Conservation (phyloP, 2,888 invertebrate genomes). For the Heliothis peltigera region DNA sequence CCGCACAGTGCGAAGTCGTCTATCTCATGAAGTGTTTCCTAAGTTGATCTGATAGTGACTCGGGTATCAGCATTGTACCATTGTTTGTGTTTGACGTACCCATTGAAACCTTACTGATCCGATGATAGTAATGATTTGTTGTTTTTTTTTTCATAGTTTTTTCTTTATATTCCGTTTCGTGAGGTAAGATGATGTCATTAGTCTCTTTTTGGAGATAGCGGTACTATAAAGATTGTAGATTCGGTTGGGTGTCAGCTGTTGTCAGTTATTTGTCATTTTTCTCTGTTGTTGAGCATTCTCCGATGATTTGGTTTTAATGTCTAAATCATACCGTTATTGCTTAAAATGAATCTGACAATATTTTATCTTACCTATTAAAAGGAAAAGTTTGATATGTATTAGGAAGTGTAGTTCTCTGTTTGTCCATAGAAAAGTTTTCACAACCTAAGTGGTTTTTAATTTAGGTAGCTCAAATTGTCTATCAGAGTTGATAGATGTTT, state of each 20-base stretch:
- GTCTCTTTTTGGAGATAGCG: constrained; percentile 50
- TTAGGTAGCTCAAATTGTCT: too few species aligned
- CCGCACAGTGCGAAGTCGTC: constrained; percentile 53
- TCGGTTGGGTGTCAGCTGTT: constrained; percentile 44
- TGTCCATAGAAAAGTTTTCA: too few species aligned
- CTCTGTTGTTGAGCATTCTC: constrained; percentile 5
- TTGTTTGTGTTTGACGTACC: constrained; percentile 68
- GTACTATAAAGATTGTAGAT: constrained; percentile 47
- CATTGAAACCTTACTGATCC: constrained; percentile 65
- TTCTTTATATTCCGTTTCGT: constrained; percentile 58
- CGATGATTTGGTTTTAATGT: background rate
- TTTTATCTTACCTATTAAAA: too few species aligned
- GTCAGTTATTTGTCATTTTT: constrained; percentile 42
- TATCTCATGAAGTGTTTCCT: constrained; percentile 67
- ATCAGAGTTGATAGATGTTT: too few species aligned
- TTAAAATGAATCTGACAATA: too few species aligned
- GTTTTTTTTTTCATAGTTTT: constrained; percentile 63
- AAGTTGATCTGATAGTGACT: constrained; percentile 74
- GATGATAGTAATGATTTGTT: constrained; percentile 67
- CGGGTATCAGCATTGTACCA: constrained; percentile 66
- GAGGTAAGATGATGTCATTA: constrained; percentile 65
- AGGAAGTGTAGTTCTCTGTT: too few species aligned
- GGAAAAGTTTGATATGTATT: too few species aligned
- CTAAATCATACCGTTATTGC: background rate
- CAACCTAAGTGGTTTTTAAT: too few species aligned